These are phyloP conservation scores for Abrostola tripartita DNA, from an alignment of 2,888 invertebrate species.

Conservation along the genomic window DNA sequence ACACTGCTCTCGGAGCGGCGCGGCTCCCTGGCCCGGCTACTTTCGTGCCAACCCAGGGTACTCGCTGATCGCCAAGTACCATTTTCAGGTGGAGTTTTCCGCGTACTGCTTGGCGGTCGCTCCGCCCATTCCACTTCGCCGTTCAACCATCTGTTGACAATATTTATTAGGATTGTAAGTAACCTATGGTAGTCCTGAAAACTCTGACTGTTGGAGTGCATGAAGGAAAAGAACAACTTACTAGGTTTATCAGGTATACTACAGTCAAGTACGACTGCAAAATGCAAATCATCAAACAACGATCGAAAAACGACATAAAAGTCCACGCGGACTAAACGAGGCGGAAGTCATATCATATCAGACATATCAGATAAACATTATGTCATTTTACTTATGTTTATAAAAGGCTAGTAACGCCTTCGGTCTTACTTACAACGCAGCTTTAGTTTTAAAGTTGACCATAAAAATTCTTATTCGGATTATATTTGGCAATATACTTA, in stretches of 20 bases:
- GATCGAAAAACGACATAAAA: too few species aligned
- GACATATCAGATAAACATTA: too few species aligned
- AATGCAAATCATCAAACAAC: too few species aligned
- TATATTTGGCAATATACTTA: neutral
- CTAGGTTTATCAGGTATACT: too few species aligned
- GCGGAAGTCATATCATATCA: neutral
- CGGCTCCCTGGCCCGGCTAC: constrained; percentile 72
- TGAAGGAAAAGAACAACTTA: too few species aligned
- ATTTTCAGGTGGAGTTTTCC: constrained; percentile 76
- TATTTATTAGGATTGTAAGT: neutral
- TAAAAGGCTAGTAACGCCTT: too few species aligned
- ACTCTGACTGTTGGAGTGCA: too few species aligned
- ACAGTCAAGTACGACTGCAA: too few species aligned
- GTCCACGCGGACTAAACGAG: neutral
- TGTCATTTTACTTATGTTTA: too few species aligned
- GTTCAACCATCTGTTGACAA: constrained; percentile 79
- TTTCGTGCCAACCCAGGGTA: constrained; percentile 81
- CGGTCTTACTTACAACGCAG: too few species aligned
- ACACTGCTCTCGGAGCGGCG: constrained; percentile 79
- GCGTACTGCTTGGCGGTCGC: constrained; percentile 71
- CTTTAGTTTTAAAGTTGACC: too few species aligned
- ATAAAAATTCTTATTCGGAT: neutral
- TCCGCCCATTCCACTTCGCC: constrained; percentile 83
- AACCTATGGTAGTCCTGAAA: neutral
- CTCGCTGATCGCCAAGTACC: constrained; percentile 82